Conservation (phyloP, 2,797 vertebrate genomes). For the Manis javanica region DNA sequence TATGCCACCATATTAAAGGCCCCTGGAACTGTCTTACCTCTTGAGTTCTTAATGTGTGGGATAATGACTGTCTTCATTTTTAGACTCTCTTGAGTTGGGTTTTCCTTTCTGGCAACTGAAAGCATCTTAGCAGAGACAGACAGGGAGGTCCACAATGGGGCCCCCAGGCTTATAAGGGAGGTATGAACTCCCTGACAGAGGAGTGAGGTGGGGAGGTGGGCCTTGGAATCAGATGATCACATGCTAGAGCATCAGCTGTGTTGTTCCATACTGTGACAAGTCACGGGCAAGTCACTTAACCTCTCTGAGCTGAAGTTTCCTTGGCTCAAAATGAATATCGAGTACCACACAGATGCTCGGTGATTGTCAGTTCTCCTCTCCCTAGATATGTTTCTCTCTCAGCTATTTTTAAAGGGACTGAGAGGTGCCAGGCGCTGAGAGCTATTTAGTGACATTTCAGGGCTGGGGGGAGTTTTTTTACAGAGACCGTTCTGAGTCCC, state of each 20-base stretch:
- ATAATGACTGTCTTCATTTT: neutral
- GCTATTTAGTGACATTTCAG: conserved; percentile 28
- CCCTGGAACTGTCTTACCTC: neutral
- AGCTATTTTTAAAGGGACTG: conserved; percentile 63
- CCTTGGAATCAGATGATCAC: neutral
- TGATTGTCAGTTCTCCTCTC: neutral
- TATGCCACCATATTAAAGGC: neutral
- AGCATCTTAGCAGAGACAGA: neutral
- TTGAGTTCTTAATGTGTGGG: neutral
- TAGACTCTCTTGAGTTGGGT: neutral
- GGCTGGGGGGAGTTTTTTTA: neutral
- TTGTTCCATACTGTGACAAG: neutral
- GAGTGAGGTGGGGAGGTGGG: neutral
- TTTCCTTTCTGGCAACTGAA: neutral
- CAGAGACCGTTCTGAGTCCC: conserved; percentile 35
- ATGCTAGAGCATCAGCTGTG: neutral
- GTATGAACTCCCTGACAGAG: neutral
- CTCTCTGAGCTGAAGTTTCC: neutral
- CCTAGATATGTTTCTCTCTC: neutral
- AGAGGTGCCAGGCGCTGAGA: conserved; percentile 49
- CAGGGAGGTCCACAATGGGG: neutral
- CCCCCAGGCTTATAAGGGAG: neutral
- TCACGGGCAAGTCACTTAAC: neutral
- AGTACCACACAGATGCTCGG: neutral
- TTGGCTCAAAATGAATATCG: neutral